A percentile compares a stretch with the other conserved stretches of the same genome.
Evolutionary conservation across 2,113 vertebrate genomes (phyloP).

Genomic region (Tenrec ecaudatus): DNA sequence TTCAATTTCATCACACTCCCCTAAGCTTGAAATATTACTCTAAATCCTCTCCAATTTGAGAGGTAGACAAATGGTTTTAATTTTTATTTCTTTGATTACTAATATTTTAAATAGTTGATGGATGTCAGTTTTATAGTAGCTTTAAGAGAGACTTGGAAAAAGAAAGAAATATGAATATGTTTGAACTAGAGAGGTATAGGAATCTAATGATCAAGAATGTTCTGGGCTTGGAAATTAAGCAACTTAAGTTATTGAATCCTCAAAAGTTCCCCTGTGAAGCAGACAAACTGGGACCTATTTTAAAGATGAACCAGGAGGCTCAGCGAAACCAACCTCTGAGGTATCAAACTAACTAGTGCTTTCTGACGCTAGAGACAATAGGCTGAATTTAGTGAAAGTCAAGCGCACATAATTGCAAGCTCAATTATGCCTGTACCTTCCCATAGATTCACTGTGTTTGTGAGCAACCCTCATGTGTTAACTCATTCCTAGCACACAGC

Average conservation of each 20-base stretch:
- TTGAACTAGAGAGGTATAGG: neutral
- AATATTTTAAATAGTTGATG: neutral
- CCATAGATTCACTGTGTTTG: neutral
- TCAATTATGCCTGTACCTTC: neutral
- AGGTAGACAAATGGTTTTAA: conserved; percentile 36
- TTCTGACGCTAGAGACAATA: neutral
- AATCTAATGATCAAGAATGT: neutral
- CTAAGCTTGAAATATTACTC: conserved; percentile 16
- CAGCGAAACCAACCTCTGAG: neutral
- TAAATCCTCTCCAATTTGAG: conserved; percentile 4
- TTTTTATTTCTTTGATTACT: conserved; percentile 34
- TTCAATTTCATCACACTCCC: neutral
- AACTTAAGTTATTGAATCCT: neutral
- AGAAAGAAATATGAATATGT: neutral
- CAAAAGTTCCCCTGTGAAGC: neutral
- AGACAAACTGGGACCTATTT: neutral
- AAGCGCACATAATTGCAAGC: neutral
- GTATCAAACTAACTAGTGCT: neutral
- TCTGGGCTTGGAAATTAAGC: neutral
- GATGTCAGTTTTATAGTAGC: neutral
- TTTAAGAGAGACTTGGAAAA: neutral
- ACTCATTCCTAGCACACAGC: neutral
- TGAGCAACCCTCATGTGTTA: neutral
- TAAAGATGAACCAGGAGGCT: neutral
- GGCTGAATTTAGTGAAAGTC: neutral